Evolutionary conservation across 2,113 vertebrate genomes (phyloP).

Genomic region (Leptocoma aspasia): DNA sequence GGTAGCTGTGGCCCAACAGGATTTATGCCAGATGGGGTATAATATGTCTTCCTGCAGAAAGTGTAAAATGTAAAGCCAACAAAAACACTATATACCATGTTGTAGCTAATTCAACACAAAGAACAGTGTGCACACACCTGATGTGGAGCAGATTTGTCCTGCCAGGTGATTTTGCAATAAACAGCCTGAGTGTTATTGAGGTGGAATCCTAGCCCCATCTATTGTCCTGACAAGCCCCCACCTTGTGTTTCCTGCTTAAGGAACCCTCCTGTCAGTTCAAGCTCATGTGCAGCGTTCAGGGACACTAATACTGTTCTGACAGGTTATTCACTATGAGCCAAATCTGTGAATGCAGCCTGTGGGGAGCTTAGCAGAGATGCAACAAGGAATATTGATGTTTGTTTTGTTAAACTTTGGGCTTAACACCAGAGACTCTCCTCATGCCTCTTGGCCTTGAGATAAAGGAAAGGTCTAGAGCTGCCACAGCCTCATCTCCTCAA

Average conservation of each 20-base stretch:
- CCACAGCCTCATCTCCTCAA: not conserved
- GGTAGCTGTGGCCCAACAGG: not conserved
- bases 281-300: not conserved
- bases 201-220: not conserved
- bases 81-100: not conserved
- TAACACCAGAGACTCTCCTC: not conserved
- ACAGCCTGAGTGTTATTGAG: not conserved
- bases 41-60: not conserved
- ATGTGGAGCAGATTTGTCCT: not conserved
- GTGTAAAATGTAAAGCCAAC: not conserved
- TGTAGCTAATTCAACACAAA: constrained; percentile 31
- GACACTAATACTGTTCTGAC: not conserved
- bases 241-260: not conserved
- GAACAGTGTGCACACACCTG: not conserved
- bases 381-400: not conserved
- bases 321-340: not conserved
- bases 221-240: not conserved
- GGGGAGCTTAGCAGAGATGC: not conserved
- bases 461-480: not conserved
- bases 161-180: constrained; percentile 9
- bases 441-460: not conserved
- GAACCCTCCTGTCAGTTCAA: not conserved
- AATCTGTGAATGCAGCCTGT: not conserved
- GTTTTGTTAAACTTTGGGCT: not conserved
- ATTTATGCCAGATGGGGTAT: constrained; percentile 3